These are phyloP conservation scores for Melanargia galathea DNA, from an alignment of 2,888 invertebrate species.

Conservation along the genomic window DNA sequence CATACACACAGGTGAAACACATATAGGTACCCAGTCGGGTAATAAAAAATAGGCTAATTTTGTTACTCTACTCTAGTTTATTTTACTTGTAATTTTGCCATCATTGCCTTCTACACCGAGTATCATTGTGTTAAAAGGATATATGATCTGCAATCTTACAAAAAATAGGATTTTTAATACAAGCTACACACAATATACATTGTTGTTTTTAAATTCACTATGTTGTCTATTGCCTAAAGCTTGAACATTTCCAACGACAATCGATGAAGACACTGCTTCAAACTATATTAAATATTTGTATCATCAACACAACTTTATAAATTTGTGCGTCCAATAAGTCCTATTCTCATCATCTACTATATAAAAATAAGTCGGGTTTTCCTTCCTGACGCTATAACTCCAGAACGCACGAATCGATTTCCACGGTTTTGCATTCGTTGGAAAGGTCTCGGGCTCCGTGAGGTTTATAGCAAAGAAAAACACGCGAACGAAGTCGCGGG, in stretches of 20 bases:
- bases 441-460: too few species aligned
- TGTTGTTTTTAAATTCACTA: too few species aligned
- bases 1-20: too few species aligned
- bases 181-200: too few species aligned
- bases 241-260: not conserved
- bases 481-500: too few species aligned
- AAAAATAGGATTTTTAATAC: not conserved
- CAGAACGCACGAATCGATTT: too few species aligned
- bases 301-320: constrained; percentile 5
- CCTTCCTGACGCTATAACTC: too few species aligned
- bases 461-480: too few species aligned
- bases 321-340: constrained; percentile 44
- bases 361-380: too few species aligned
- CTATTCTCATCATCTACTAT: constrained; percentile 50
- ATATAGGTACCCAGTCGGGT: too few species aligned
- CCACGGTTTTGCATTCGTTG: too few species aligned
- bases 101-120: not conserved
- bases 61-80: not conserved
- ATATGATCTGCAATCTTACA: not conserved
- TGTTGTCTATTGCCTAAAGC: not conserved
- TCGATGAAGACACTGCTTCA: not conserved
- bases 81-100: not conserved
- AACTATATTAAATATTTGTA: too few species aligned
- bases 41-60: constrained; percentile 5
- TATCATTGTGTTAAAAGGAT: not conserved